phyloP scores from a whole-genome alignment of 2,888 invertebrate genomes.

The Epinotia brunnichana region DNA sequence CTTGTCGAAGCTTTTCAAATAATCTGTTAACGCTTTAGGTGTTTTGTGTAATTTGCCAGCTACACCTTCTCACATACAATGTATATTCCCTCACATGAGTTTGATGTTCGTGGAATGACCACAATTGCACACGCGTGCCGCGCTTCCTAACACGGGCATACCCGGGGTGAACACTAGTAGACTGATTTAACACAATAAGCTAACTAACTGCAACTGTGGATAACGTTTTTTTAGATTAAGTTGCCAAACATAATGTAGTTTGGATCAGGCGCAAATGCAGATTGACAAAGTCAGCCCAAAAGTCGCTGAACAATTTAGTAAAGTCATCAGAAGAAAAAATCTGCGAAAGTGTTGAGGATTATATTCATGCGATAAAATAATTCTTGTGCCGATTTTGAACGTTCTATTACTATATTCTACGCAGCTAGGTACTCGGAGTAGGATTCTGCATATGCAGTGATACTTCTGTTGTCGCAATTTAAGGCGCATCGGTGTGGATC shows the following conservation, averaged over 20 bases:
- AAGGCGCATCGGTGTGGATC: too few relatives aligned
- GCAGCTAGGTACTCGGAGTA: too few relatives aligned
- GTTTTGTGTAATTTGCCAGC: constrained; percentile 13
- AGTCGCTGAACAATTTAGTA: too few relatives aligned
- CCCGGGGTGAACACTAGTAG: constrained; percentile 44
- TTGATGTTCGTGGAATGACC: constrained; percentile 49
- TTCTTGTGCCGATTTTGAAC: too few relatives aligned
- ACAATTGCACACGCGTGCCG: constrained; percentile 56
- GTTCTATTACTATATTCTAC: too few relatives aligned
- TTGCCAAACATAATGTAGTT: neutral
- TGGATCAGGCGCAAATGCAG: neutral
- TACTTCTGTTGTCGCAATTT: too few relatives aligned
- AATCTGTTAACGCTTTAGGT: neutral
- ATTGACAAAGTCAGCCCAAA: too few relatives aligned
- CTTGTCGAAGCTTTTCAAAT: neutral
- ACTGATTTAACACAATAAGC: constrained; percentile 16
- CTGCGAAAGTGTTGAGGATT: too few relatives aligned
- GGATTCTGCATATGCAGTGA: too few relatives aligned
- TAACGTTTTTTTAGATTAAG: neutral
- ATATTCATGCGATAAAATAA: too few relatives aligned
- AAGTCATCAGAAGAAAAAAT: too few relatives aligned
- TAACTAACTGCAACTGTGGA: too few relatives aligned
- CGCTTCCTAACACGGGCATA: constrained; percentile 62
- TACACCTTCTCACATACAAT: constrained; percentile 11
- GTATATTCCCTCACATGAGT: neutral